Evolutionary conservation across 2,113 vertebrate genomes (phyloP).

Genomic region (Meriones unguiculatus): DNA sequence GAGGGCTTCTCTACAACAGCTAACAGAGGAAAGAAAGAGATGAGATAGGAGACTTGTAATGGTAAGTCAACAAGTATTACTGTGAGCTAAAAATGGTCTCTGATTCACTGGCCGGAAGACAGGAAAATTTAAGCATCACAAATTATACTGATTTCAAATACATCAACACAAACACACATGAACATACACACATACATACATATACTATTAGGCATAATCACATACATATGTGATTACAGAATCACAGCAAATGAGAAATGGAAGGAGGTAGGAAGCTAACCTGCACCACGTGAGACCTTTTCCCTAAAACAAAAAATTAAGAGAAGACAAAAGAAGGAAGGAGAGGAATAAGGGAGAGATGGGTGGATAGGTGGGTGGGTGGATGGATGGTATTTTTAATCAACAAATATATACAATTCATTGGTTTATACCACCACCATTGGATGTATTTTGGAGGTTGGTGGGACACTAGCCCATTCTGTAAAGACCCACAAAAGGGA

Average conservation of each 20-base stretch:
- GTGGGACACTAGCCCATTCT: not conserved
- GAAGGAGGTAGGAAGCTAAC: not conserved
- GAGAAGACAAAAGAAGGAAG: not conserved
- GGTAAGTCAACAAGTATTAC: not conserved
- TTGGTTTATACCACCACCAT: not conserved
- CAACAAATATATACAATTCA: not conserved
- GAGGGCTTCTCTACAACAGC: not conserved
- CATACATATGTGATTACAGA: not conserved
- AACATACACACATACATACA: not conserved
- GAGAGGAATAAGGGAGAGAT: not conserved
- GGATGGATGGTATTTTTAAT: not conserved
- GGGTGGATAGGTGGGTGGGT: not conserved
- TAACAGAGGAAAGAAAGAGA: not conserved
- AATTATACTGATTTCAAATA: slow-evolving; percentile 16
- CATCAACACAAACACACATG: not conserved
- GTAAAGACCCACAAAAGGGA: not conserved
- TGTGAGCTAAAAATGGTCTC: not conserved
- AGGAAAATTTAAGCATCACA: not conserved
- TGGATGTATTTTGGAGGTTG: not conserved
- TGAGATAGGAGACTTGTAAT: not conserved
- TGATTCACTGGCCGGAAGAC: not conserved
- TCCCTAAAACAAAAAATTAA: not conserved
- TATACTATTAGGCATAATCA: too few relatives aligned
- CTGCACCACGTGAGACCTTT: not conserved
- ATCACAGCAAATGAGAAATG: not conserved